Conservation (phyloP, 2,113 vertebrate species). For the Dasyprocta punctata region DNA sequence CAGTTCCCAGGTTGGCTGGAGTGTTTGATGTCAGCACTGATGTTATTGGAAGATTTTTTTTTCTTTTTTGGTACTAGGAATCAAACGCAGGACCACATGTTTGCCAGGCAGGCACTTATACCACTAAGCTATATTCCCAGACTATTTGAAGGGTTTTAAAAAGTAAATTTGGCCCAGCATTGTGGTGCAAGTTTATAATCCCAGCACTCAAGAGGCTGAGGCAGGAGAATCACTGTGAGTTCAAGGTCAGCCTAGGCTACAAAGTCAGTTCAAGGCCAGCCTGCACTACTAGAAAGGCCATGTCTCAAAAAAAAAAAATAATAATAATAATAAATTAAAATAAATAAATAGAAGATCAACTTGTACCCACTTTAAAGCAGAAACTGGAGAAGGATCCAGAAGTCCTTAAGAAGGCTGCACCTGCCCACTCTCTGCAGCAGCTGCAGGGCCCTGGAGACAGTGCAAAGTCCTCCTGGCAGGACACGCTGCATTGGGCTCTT, state of each 20-base stretch:
- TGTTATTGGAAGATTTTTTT: too few species aligned
- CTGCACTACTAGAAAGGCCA: background rate
- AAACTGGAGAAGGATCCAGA: slow-evolving; percentile 87
- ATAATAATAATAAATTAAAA: slow-evolving; percentile 75
- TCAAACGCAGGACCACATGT: too few species aligned
- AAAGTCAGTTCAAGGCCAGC: background rate
- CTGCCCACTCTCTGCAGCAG: background rate
- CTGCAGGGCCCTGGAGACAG: background rate
- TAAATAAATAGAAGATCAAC: slow-evolving; percentile 85
- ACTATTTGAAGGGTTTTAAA: too few species aligned
- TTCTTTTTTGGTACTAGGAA: too few species aligned
- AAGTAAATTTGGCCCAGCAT: background rate
- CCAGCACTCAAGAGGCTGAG: background rate
- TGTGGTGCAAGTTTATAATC: background rate
- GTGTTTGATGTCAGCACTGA: too few species aligned
- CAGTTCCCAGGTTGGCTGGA: too few species aligned
- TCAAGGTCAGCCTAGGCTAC: too few species aligned
- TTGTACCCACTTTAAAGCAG: slow-evolving; percentile 81
- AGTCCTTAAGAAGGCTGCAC: slow-evolving; percentile 67
- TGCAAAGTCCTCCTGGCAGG: background rate
- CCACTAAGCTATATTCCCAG: too few species aligned
- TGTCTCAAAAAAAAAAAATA: background rate
- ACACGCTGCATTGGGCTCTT: background rate
- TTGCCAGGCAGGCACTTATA: too few species aligned
- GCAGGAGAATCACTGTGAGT: background rate